A percentile compares a stretch with the other conserved stretches of the same genome.
Conservation (phyloP, 2,797 vertebrate species). For the Furcifer pardalis region DNA sequence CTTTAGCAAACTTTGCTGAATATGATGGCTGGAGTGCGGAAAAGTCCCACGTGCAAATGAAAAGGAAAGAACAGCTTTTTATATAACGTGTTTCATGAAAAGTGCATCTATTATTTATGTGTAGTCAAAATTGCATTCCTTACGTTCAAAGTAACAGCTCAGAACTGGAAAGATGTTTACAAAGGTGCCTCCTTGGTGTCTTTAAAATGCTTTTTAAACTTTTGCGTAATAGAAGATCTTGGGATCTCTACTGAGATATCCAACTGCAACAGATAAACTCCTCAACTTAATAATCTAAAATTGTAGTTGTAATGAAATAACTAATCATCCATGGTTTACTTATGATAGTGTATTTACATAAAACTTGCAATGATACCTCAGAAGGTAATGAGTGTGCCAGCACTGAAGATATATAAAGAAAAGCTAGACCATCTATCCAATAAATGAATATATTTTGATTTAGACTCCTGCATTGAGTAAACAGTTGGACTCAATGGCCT, state of each 20-base stretch:
- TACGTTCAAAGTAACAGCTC: background rate
- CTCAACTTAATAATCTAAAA: no score
- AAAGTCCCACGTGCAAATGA: background rate
- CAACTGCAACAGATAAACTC: background rate
- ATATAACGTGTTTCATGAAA: constrained; percentile 2
- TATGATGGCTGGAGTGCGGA: constrained; percentile 13
- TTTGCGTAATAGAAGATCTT: background rate
- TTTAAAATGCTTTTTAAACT: background rate
- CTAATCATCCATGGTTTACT: no score
- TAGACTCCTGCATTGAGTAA: no score
- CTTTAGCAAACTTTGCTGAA: constrained; percentile 19
- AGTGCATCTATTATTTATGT: background rate
- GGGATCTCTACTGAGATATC: background rate
- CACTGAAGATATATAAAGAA: no score
- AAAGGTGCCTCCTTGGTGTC: background rate
- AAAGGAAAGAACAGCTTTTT: background rate
- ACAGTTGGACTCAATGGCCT: no score
- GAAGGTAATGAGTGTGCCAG: no score
- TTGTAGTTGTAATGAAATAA: no score
- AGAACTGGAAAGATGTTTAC: background rate
- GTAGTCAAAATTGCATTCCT: background rate
- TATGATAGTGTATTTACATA: no score
- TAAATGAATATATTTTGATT: no score
- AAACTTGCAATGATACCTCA: no score
- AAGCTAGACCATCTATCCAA: no score